Evolutionary conservation across 2,113 vertebrate species (phyloP).

Genomic region (Oreotrochilus melanogaster): DNA sequence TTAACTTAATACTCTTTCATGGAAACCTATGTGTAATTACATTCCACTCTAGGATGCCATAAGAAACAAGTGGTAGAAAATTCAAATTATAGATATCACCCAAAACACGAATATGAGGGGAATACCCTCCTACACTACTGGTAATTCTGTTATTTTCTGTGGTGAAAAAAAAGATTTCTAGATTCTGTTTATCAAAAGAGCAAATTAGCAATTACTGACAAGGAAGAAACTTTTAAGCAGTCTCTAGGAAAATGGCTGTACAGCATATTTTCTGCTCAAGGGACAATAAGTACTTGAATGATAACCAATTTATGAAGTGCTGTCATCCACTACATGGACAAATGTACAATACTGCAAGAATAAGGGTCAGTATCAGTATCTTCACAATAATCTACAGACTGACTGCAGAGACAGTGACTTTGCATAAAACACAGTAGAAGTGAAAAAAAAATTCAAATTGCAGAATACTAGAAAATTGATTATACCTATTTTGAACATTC

Average conservation of each 20-base stretch:
- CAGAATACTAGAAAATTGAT: neutral
- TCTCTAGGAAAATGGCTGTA: neutral
- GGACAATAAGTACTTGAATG: neutral
- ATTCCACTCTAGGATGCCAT: neutral
- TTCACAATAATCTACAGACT: neutral
- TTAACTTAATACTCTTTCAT: neutral
- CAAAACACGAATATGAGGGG: neutral
- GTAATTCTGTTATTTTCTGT: neutral
- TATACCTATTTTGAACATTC: neutral
- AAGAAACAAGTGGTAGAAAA: neutral
- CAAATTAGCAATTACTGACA: neutral
- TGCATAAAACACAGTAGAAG: neutral
- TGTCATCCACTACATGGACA: neutral
- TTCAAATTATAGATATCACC: neutral
- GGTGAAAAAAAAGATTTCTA: neutral
- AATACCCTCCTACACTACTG: neutral
- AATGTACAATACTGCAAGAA: neutral
- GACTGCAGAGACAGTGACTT: neutral
- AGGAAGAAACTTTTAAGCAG: rapidly evolving
- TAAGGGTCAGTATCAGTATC: neutral
- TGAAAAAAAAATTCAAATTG: neutral
- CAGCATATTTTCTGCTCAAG: neutral
- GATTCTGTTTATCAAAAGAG: neutral
- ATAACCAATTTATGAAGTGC: neutral
- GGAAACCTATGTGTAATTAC: neutral